A percentile compares a stretch with the other conserved stretches of the same genome.
Evolutionary conservation across 1,140 invertebrate genomes (phyloP).

Genomic region (Drosophila sturtevanti): DNA sequence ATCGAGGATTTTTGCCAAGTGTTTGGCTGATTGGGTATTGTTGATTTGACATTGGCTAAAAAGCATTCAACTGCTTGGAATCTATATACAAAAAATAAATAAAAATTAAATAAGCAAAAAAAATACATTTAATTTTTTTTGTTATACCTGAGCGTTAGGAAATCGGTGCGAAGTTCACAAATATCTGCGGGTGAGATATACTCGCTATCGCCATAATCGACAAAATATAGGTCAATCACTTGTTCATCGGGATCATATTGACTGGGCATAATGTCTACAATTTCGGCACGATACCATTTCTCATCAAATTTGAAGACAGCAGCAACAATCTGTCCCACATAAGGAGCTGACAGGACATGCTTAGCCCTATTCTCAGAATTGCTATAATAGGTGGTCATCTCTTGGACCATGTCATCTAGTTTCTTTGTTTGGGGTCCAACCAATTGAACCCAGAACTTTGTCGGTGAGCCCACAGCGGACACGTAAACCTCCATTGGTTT

Average conservation of each 20-base stretch:
- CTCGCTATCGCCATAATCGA: conserved; percentile 92
- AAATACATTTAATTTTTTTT: not conserved
- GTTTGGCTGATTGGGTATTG: conserved; percentile 65
- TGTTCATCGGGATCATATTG: conserved; percentile 84
- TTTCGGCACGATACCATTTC: conserved; percentile 87
- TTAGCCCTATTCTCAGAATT: conserved; percentile 85
- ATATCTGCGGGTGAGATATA: conserved; percentile 85
- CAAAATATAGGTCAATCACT: conserved; percentile 88
- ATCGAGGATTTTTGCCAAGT: conserved; percentile 87
- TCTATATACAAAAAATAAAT: conserved; percentile 37
- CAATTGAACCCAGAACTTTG: conserved; percentile 93
- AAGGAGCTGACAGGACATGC: conserved; percentile 85
- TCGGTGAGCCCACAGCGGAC: conserved; percentile 90
- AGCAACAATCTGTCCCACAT: conserved; percentile 90
- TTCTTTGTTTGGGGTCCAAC: conserved; percentile 87
- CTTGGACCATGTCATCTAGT: conserved; percentile 88
- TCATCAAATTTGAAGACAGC: conserved; percentile 89
- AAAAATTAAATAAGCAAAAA: not conserved
- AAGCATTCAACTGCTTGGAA: conserved; percentile 92
- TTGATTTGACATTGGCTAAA: conserved; percentile 87
- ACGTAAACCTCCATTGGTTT: conserved; percentile 91
- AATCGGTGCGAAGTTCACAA: conserved; percentile 88
- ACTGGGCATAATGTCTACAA: conserved; percentile 85
- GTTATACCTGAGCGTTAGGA: conserved; percentile 86
- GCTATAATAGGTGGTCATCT: conserved; percentile 91